Conservation (phyloP, 2,888 invertebrate species). For the Calameuta idolon region DNA sequence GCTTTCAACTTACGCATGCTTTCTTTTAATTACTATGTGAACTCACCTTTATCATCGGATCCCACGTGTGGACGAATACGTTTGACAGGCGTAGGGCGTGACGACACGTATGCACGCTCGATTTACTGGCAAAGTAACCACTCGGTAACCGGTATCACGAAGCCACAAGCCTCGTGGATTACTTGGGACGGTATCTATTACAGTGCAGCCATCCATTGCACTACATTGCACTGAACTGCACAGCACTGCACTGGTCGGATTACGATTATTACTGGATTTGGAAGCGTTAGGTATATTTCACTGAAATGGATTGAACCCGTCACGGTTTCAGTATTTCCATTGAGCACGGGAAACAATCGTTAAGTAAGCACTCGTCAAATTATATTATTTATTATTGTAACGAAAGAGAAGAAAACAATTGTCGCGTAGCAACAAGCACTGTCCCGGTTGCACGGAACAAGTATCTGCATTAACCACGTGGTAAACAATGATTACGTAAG, state of each 20-base stretch:
- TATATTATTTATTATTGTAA: not conserved
- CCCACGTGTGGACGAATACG: not conserved
- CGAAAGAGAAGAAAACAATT: no score
- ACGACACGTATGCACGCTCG: not conserved
- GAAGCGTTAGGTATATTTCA: not conserved
- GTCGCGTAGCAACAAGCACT: no score
- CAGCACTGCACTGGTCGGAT: not conserved
- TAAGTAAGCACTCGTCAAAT: not conserved
- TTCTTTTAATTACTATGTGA: not conserved
- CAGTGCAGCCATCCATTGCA: not conserved
- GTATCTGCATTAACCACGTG: no score
- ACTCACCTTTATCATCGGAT: not conserved
- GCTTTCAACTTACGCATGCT: no score
- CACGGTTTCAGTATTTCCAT: not conserved
- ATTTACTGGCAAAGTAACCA: not conserved
- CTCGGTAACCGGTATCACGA: not conserved
- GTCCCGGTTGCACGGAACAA: no score
- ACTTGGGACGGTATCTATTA: not conserved
- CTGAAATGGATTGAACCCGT: not conserved
- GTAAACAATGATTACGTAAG: no score
- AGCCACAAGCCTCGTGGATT: not conserved
- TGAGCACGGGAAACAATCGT: not conserved
- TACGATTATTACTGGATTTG: not conserved
- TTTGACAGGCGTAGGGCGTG: not conserved
- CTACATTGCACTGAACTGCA: not conserved